These are phyloP conservation scores for Drosophila mauritiana DNA, from an alignment of 1,140 invertebrate genomes.

Conservation along the genomic window DNA sequence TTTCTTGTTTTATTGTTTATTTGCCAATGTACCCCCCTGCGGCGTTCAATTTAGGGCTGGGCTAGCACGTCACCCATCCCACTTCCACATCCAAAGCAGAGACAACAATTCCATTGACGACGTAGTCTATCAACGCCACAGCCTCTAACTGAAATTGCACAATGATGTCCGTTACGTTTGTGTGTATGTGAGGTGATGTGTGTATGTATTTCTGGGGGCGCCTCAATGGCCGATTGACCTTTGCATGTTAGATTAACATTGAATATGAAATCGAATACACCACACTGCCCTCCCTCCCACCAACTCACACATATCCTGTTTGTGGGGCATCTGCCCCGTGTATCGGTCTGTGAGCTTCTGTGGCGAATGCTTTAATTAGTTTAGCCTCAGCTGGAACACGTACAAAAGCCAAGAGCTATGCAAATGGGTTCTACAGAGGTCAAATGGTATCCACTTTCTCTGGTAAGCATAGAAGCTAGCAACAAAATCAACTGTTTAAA, in stretches of 20 bases:
- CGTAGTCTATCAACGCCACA: slow-evolving; percentile 42
- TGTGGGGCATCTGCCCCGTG: slow-evolving; percentile 11
- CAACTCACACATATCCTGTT: slow-evolving; percentile 8
- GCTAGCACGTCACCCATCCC: slow-evolving; percentile 31
- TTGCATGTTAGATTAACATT: slow-evolving; percentile 80
- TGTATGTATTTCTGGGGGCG: slow-evolving; percentile 21
- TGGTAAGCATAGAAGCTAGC: slow-evolving; percentile 19
- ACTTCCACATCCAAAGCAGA: slow-evolving; percentile 4
- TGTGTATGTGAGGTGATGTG: slow-evolving; percentile 7
- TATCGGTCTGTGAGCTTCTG: slow-evolving; percentile 9
- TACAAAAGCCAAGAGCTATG: slow-evolving; percentile 61
- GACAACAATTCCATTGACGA: slow-evolving; percentile 41
- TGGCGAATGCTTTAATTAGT: slow-evolving; percentile 62
- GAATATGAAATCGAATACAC: slow-evolving; percentile 39
- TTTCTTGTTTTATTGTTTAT: neutral
- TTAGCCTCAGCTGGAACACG: slow-evolving; percentile 57
- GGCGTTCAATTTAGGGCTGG: slow-evolving; percentile 29
- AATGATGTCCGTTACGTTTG: neutral
- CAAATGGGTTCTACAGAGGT: slow-evolving; percentile 64
- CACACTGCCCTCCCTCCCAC: neutral
- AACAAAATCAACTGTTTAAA: slow-evolving; percentile 2
- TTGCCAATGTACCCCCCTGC: neutral
- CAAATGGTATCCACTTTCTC: slow-evolving; percentile 53
- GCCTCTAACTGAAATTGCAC: slow-evolving; percentile 37
- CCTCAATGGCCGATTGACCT: slow-evolving; percentile 78